These are phyloP conservation scores for Scrobipalpa costella DNA, from an alignment of 2,888 invertebrate species.

Conservation along the genomic window DNA sequence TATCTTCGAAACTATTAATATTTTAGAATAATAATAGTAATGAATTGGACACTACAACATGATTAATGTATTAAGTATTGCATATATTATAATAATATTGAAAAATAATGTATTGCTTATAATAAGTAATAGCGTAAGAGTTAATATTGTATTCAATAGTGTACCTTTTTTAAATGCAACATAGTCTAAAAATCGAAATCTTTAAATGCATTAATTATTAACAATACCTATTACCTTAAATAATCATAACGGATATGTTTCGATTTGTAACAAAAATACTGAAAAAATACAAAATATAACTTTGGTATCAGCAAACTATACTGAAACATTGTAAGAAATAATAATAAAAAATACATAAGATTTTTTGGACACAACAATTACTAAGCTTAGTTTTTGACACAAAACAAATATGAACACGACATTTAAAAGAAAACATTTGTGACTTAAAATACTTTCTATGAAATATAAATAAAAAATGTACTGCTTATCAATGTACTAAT, in stretches of 20 bases:
- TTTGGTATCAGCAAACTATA: neutral
- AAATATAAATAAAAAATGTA: neutral
- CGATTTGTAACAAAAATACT: neutral
- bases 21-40: no score
- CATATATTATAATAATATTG: no score
- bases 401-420: neutral
- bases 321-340: neutral
- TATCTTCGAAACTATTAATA: no score
- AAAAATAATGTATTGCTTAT: no score
- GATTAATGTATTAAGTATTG: no score
- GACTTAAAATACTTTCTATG: neutral
- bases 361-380: no score
- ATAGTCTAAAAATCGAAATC: slow-evolving; percentile 18
- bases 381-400: no score
- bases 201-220: slow-evolving; percentile 16
- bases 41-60: no score
- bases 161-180: neutral
- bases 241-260: slow-evolving; percentile 9
- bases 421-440: slow-evolving; percentile 1
- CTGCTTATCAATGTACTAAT: neutral
- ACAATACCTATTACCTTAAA: neutral
- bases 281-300: neutral
- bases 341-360: no score
- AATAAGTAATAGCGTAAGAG: neutral
- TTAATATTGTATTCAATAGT: neutral